These are phyloP conservation scores for Diplogasteroides magnus DNA, from an alignment of 1,140 invertebrate species.

Conservation along the genomic window DNA sequence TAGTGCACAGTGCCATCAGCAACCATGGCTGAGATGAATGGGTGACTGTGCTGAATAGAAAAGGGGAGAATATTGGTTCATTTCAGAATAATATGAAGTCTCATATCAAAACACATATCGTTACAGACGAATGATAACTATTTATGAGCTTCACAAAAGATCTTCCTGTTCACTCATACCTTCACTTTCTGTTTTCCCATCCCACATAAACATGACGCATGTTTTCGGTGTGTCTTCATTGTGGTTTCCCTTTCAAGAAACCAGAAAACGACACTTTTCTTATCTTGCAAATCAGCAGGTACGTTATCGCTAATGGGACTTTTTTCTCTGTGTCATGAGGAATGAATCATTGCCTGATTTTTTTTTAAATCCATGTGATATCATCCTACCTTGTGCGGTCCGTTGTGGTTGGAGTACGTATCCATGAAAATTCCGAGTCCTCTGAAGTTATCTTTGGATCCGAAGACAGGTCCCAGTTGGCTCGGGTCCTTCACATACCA, in stretches of 20 bases:
- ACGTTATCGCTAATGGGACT: background rate
- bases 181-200: background rate
- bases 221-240: no score
- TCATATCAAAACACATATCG: background rate
- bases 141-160: conserved; percentile 25
- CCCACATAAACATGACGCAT: no score
- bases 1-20: conserved; percentile 92
- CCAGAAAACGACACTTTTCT: no score
- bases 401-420: conserved; percentile 98
- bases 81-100: conserved; percentile 18
- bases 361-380: no score
- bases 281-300: no score
- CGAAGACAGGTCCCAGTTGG: conserved; percentile 77
- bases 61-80: conserved; percentile 18
- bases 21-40: conserved; percentile 95
- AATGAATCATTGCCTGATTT: background rate
- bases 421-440: conserved; percentile 90
- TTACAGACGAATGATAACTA: conserved; percentile 4
- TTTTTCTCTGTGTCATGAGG: background rate
- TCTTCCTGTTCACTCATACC: conserved; percentile 1
- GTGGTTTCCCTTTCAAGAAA: no score
- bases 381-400: conserved; percentile 89
- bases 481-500: conserved; percentile 93
- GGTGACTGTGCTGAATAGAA: conserved; percentile 82
- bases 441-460: conserved; percentile 82